Conservation (phyloP, 2,113 vertebrate species). For the Cepphus grylle region DNA sequence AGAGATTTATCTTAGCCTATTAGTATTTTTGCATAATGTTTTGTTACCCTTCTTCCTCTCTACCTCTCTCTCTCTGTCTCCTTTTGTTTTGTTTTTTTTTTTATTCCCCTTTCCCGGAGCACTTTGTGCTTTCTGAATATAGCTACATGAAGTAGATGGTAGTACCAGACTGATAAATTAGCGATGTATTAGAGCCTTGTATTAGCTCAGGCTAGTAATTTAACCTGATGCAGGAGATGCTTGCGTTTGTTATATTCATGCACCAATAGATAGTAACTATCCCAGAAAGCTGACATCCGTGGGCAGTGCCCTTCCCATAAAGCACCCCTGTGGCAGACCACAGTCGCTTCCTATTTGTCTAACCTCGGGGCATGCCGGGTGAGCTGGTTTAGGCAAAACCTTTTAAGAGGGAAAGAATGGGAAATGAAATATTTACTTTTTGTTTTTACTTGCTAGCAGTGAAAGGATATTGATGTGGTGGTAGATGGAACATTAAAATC, state of each 20-base stretch:
- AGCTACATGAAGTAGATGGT: conserved; percentile 54
- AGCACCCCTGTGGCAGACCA: neutral
- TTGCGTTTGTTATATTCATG: conserved; percentile 41
- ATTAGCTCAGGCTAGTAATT: conserved; percentile 62
- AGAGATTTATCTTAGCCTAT: conserved; percentile 39
- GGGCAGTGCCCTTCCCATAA: conserved; percentile 1
- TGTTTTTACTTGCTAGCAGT: neutral
- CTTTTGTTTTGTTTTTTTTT: neutral
- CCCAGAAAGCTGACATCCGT: conserved; percentile 4
- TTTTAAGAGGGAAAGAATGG: neutral
- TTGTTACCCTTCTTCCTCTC: conserved; percentile 1
- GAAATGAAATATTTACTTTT: conserved; percentile 49
- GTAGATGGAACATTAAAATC: conserved; percentile 30
- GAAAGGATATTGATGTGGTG: conserved; percentile 26
- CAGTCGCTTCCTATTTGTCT: conserved; percentile 34
- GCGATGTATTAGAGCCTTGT: conserved; percentile 11
- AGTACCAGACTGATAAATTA: conserved; percentile 71
- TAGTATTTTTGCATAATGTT: conserved; percentile 24
- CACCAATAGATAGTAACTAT: conserved; percentile 39
- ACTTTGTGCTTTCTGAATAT: conserved; percentile 62
- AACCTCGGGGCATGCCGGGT: neutral
- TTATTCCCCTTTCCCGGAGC: conserved; percentile 1
- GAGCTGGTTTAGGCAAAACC: neutral
- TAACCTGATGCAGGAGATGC: conserved; percentile 55
- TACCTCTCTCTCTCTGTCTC: neutral